Base-by-base conservation (phyloP, 2,888 invertebrate genomes). In the Mythimna impura region DNA sequence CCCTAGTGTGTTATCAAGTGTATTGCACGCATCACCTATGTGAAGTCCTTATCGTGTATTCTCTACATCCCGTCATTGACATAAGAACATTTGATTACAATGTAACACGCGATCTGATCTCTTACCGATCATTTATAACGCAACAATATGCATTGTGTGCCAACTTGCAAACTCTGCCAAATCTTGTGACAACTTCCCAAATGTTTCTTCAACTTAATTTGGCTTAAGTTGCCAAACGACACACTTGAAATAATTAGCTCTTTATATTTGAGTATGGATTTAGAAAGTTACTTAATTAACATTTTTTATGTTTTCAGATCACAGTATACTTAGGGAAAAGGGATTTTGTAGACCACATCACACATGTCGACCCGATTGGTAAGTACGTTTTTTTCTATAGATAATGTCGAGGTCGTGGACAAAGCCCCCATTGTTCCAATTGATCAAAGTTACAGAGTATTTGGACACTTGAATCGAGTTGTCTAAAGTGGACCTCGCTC, bases 311-410 rank as follows among this genome's bases (percentile, higher is more conserved):
- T 85, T 96, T 96, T 82, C 96, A 97, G 97, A 98, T 99, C 89
- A 99, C 98, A 82, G 98, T 99, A 67, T 99, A 99, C 94, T 97
- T 99, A 92, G 98, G 98, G 73, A 98, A 99, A 95, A 97, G 99
- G 89, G 99, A 99, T 94, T 99, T 99, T 93, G 98, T 99, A 83
- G 99, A 99, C 95, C 99, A 99, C 95, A 98, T 98, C 91, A 97
- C 98, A 85, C 98, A 98, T 94, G 98, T 99, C 82, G 99, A 99
- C 97, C 99, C 99, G 80, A 98, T 99, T 91, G 98, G 98, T 98
- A 93, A 97, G 97, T 82, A 52, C 20, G 0, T 34, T 60, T 78
- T 61, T 36, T 54, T 55, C 30, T n/a, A 43, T 20, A 61, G 43
- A 61, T 30, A 68, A 36, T 10, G 20, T 34, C n/a, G 25, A 57